A percentile compares a stretch with the other conserved stretches of the same genome.
phyloP scores from a whole-genome alignment of 2,888 invertebrate species.

The Cyaniris semiargus region DNA sequence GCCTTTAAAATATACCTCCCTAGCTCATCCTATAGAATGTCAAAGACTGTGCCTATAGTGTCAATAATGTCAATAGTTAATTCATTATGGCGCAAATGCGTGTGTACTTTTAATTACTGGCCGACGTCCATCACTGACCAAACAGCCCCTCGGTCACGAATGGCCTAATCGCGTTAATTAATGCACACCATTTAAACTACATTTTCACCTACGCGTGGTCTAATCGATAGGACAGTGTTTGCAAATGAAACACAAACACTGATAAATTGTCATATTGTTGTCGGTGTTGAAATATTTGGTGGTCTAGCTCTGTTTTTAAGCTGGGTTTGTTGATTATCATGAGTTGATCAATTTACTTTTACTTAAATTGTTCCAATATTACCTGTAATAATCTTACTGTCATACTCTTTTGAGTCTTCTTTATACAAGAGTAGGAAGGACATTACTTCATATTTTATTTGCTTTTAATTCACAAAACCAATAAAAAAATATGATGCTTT shows the following conservation, averaged over 20 bases:
- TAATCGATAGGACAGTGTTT: conserved; percentile 32
- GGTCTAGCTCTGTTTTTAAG: neutral
- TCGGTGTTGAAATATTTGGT: neutral
- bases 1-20: neutral
- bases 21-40: neutral
- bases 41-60: neutral
- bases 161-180: conserved; percentile 69
- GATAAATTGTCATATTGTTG: conserved; percentile 15
- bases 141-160: conserved; percentile 65
- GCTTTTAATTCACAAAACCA: too few relatives aligned
- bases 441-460: too few relatives aligned
- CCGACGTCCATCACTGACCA: conserved; percentile 61
- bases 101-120: conserved; percentile 62
- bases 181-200: conserved; percentile 51
- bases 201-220: conserved; percentile 34
- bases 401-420: too few relatives aligned
- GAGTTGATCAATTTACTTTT: too few relatives aligned
- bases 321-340: neutral
- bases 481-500: too few relatives aligned
- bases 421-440: too few relatives aligned
- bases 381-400: too few relatives aligned
- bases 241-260: conserved; percentile 12
- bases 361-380: neutral
- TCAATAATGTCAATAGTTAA: conserved; percentile 7
- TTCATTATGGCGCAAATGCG: conserved; percentile 34